Evolutionary conservation across 2,888 invertebrate genomes (phyloP).

Genomic region (Drosophila merina): DNA sequence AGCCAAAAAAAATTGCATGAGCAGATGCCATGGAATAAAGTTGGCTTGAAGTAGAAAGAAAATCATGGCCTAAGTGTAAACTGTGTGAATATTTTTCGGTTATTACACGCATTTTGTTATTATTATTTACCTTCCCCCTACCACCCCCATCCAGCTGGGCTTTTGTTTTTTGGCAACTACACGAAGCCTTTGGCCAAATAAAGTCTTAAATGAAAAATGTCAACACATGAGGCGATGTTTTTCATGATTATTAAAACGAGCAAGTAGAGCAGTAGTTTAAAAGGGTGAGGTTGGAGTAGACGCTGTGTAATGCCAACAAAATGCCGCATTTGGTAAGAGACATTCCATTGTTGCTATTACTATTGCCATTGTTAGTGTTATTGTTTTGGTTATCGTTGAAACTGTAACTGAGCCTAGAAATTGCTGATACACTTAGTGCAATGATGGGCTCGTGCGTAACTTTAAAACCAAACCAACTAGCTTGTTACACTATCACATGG

Average conservation of each 20-base stretch:
- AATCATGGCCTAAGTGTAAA: conserved; percentile 53
- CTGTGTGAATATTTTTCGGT: conserved; percentile 71
- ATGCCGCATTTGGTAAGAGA: conserved; percentile 68
- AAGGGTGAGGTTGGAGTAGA: conserved; percentile 12
- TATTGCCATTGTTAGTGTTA: conserved; percentile 17
- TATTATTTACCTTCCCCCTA: conserved; percentile 19
- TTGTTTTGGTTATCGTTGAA: conserved; percentile 19
- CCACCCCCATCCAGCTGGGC: conserved; percentile 6
- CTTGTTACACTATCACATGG: not conserved
- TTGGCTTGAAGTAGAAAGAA: conserved; percentile 15
- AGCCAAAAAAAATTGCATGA: conserved; percentile 59
- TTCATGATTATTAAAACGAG: conserved; percentile 64
- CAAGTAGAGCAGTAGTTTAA: conserved; percentile 36
- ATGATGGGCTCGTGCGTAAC: conserved; percentile 67
- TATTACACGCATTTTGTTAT: conserved; percentile 63
- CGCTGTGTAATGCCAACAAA: conserved; percentile 72
- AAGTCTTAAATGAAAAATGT: conserved; percentile 62
- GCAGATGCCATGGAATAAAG: conserved; percentile 49
- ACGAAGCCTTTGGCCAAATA: conserved; percentile 60
- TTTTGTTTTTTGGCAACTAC: conserved; percentile 39
- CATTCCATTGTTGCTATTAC: conserved; percentile 52
- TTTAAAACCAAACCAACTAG: conserved; percentile 1
- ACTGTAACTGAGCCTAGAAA: conserved; percentile 29
- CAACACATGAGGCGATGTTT: conserved; percentile 63
- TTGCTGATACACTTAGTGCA: conserved; percentile 37